Evolutionary conservation across 2,113 vertebrate species (phyloP).

Genomic region (Toxostoma redivivum): DNA sequence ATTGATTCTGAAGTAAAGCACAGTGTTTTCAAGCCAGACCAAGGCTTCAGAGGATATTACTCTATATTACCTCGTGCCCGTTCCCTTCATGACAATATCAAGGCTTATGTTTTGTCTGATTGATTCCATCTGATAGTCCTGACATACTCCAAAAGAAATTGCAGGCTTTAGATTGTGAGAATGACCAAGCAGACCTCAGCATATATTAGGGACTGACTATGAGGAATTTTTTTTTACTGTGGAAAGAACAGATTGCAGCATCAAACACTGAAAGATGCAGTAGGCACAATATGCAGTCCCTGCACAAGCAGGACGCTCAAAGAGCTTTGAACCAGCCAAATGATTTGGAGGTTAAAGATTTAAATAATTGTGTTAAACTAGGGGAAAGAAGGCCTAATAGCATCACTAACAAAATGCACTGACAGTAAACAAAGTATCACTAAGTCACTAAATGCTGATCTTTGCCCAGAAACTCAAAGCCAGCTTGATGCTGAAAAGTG

Average conservation of each 20-base stretch:
- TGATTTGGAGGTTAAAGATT: neutral
- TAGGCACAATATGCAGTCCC: neutral
- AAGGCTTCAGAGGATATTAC: neutral
- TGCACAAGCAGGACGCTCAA: neutral
- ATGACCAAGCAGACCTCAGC: neutral
- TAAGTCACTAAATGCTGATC: neutral
- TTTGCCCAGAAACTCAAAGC: neutral
- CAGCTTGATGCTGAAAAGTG: neutral
- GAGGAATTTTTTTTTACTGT: rapidly evolving
- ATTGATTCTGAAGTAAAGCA: neutral
- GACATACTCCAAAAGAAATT: neutral
- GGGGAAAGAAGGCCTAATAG: neutral
- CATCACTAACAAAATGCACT: neutral
- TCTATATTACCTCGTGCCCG: neutral
- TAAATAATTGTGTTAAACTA: neutral
- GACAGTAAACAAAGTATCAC: neutral
- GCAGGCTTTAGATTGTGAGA: neutral
- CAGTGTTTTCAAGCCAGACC: neutral
- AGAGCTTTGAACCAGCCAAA: neutral
- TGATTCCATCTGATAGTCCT: neutral
- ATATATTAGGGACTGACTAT: neutral
- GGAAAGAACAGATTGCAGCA: neutral
- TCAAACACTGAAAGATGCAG: neutral
- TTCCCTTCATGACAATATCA: neutral
- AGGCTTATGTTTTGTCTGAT: neutral